These are phyloP conservation scores for Apotomis turbidana DNA, from an alignment of 2,888 invertebrate species.

Conservation along the genomic window DNA sequence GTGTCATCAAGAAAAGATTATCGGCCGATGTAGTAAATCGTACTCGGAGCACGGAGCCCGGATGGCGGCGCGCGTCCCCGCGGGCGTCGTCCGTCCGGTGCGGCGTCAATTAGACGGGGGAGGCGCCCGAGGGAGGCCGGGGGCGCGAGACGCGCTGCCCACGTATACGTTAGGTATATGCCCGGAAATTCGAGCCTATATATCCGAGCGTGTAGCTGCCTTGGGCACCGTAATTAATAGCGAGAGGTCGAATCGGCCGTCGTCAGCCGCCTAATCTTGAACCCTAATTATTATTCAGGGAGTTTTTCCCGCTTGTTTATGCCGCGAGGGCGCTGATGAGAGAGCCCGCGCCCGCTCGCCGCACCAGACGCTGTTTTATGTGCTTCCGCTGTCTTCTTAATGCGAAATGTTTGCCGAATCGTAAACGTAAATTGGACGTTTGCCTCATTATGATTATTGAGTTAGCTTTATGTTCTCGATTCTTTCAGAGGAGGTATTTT, in stretches of 20 bases:
- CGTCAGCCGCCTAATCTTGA: constrained; percentile 52
- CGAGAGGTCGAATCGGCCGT: constrained; percentile 57
- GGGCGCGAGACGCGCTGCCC: constrained; percentile 62
- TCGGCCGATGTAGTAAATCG: constrained; percentile 78
- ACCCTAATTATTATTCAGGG: constrained; percentile 60
- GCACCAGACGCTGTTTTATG: constrained; percentile 44
- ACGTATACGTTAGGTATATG: constrained; percentile 63
- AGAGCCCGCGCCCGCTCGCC: constrained; percentile 52
- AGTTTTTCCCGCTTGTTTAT: constrained; percentile 63
- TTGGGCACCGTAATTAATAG: constrained; percentile 74
- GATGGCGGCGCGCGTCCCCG: constrained; percentile 73
- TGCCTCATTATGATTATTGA: constrained; percentile 59
- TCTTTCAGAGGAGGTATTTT: constrained; percentile 37
- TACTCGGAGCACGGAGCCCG: constrained; percentile 62
- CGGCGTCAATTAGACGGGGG: constrained; percentile 79
- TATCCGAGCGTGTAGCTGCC: constrained; percentile 55
- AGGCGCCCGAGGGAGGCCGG: constrained; percentile 51
- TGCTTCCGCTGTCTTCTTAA: constrained; percentile 48
- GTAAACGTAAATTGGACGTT: constrained; percentile 66
- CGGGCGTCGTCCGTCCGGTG: constrained; percentile 73
- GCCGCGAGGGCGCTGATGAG: constrained; percentile 58
- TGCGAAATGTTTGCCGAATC: constrained; percentile 54
- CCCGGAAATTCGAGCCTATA: constrained; percentile 76
- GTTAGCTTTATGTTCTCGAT: constrained; percentile 45
- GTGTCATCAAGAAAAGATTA: constrained; percentile 81